phyloP scores from a whole-genome alignment of 2,113 vertebrate genomes.

The Rhea americana region DNA sequence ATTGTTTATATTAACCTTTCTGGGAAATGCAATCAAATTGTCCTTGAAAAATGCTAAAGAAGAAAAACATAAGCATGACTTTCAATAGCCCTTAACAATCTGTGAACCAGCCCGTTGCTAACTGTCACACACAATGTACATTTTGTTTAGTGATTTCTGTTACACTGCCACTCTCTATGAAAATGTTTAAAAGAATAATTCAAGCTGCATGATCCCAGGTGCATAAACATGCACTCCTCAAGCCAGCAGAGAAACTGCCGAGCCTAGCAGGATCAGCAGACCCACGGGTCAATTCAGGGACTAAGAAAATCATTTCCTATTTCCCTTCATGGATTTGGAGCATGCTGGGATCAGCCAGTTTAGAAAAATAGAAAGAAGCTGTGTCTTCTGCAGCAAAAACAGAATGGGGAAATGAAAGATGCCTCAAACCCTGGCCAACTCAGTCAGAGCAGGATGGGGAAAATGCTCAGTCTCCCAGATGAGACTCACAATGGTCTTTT shows the following conservation, averaged over 20 bases:
- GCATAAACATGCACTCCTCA: slow-evolving; percentile 51
- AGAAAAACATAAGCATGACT: slow-evolving; percentile 71
- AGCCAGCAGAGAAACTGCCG: slow-evolving; percentile 59
- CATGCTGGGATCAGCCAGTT: slow-evolving; percentile 57
- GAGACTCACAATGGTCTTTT: background rate
- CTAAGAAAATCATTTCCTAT: slow-evolving; percentile 70
- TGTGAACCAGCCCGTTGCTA: slow-evolving; percentile 67
- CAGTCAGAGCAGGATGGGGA: slow-evolving; percentile 17
- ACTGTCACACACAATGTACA: slow-evolving; percentile 73
- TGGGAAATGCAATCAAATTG: slow-evolving; percentile 72
- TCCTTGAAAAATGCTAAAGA: slow-evolving; percentile 72
- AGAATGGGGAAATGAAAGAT: slow-evolving; percentile 58
- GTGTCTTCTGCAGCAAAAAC: slow-evolving; percentile 58
- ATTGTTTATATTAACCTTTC: slow-evolving; percentile 74
- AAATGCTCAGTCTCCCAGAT: background rate
- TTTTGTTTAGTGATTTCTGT: slow-evolving; percentile 72
- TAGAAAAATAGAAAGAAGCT: slow-evolving; percentile 65
- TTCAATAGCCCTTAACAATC: slow-evolving; percentile 74
- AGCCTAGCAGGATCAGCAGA: slow-evolving; percentile 56
- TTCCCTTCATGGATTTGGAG: slow-evolving; percentile 62
- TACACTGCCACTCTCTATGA: slow-evolving; percentile 67
- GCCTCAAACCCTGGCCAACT: slow-evolving; percentile 18
- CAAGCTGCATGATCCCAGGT: slow-evolving; percentile 69
- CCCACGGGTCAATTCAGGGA: slow-evolving; percentile 59
- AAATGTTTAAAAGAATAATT: slow-evolving; percentile 74